Percentiles rank a stretch among this genome's conserved stretches.
phyloP scores from a whole-genome alignment of 2,797 vertebrate genomes.

The Intellagama lesueurii region DNA sequence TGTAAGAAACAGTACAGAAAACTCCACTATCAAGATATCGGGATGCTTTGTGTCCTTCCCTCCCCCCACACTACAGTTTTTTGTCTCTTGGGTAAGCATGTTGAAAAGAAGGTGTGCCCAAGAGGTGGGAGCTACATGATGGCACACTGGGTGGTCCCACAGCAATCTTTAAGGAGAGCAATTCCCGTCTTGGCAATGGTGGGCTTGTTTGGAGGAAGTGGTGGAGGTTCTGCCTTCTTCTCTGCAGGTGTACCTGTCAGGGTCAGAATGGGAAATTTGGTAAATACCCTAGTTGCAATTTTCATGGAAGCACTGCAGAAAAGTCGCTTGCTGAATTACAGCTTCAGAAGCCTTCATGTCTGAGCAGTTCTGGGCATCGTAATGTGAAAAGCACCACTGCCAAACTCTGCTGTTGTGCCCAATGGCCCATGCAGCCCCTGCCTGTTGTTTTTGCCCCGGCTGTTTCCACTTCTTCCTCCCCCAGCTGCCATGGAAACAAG shows the following conservation, averaged over 20 bases:
- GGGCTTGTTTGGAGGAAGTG: constrained; percentile 89
- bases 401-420: too few relatives aligned
- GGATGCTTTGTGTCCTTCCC: constrained; percentile 66
- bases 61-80: constrained; percentile 57
- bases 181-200: constrained; percentile 90
- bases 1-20: constrained; percentile 55
- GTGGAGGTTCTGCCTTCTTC: constrained; percentile 86
- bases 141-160: constrained; percentile 91
- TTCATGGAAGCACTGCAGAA: not conserved
- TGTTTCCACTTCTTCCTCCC: not conserved
- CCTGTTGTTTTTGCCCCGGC: not conserved
- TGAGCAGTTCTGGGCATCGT: too few relatives aligned
- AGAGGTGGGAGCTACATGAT: constrained; percentile 86
- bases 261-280: constrained; percentile 43
- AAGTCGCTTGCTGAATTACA: not conserved
- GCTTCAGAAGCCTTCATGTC: not conserved
- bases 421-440: not conserved
- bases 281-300: constrained; percentile 34
- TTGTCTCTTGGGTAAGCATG: constrained; percentile 32
- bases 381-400: too few relatives aligned
- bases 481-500: not conserved
- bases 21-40: constrained; percentile 60
- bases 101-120: constrained; percentile 47
- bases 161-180: constrained; percentile 97
- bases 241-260: constrained; percentile 85